Conservation (phyloP, 2,113 vertebrate species). For the Oreochromis spilurus region DNA sequence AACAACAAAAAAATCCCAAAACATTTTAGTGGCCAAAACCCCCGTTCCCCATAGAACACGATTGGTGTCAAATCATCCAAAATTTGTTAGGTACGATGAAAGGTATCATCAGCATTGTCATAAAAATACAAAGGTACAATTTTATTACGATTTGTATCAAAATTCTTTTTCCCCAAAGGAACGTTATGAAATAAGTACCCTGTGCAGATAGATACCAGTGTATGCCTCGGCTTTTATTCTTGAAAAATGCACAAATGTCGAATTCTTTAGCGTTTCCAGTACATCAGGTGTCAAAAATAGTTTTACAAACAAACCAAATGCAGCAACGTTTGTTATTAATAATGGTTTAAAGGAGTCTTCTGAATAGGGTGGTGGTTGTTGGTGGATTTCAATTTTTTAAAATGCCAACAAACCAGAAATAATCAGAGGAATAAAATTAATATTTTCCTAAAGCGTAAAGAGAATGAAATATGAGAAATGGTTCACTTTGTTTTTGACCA, state of each 20-base stretch:
- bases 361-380: conserved; percentile 34
- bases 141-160: conserved; percentile 71
- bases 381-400: conserved; percentile 14
- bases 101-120: conserved; percentile 62
- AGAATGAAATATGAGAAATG: conserved; percentile 80
- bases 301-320: conserved; percentile 82
- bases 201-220: conserved; percentile 76
- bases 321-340: conserved; percentile 63
- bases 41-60: conserved; percentile 26
- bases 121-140: conserved; percentile 81
- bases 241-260: conserved; percentile 68
- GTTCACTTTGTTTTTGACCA: conserved; percentile 79
- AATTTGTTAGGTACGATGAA: conserved; percentile 63
- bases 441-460: conserved; percentile 80
- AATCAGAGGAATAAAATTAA: conserved; percentile 79
- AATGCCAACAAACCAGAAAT: conserved; percentile 75
- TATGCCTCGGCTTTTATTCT: conserved; percentile 66
- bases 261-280: conserved; percentile 77
- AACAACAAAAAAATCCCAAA: conserved; percentile 13
- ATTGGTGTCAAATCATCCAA: conserved; percentile 69
- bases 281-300: conserved; percentile 78
- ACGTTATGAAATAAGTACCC: conserved; percentile 77
- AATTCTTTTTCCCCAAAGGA: conserved; percentile 59
- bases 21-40: conserved; percentile 58
- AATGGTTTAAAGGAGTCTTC: conserved; percentile 52